Conservation (phyloP, 2,113 vertebrate genomes). For the Thymallus thymallus region DNA sequence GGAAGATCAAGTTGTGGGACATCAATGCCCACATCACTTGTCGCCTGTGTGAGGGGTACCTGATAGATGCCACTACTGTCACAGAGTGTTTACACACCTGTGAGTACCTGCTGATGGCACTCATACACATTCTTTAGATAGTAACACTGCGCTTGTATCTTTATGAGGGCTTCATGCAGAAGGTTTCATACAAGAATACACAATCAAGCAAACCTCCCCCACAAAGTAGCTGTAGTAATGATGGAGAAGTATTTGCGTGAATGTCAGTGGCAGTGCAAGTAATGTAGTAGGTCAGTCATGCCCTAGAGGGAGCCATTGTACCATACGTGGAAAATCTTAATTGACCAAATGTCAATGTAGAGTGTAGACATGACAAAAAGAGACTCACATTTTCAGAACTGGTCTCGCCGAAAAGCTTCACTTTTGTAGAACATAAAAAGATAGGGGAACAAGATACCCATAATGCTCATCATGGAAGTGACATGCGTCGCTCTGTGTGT, state of each 20-base stretch:
- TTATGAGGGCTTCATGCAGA: no score
- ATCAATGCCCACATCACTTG: conserved; percentile 99
- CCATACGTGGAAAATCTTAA: background rate
- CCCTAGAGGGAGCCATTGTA: conserved; percentile 46
- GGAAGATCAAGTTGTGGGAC: conserved; percentile 99
- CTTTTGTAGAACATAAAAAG: no score
- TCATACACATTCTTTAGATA: background rate
- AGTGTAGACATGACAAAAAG: no score
- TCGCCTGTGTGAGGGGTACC: conserved; percentile 96
- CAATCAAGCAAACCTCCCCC: no score
- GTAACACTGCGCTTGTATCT: background rate
- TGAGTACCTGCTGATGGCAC: conserved; percentile 67
- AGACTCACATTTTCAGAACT: no score
- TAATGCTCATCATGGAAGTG: no score
- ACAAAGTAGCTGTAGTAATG: no score
- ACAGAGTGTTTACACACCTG: conserved; percentile 99
- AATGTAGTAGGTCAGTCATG: background rate
- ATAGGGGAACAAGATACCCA: no score
- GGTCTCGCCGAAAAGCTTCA: no score
- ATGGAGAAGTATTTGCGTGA: no score
- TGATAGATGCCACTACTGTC: conserved; percentile 98
- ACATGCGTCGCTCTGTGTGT: background rate
- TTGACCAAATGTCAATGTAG: no score
- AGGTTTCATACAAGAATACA: no score
- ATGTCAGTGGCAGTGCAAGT: background rate